Evolutionary conservation across 2,888 invertebrate species (phyloP).

Genomic region (Aleiodes leptofemur): DNA sequence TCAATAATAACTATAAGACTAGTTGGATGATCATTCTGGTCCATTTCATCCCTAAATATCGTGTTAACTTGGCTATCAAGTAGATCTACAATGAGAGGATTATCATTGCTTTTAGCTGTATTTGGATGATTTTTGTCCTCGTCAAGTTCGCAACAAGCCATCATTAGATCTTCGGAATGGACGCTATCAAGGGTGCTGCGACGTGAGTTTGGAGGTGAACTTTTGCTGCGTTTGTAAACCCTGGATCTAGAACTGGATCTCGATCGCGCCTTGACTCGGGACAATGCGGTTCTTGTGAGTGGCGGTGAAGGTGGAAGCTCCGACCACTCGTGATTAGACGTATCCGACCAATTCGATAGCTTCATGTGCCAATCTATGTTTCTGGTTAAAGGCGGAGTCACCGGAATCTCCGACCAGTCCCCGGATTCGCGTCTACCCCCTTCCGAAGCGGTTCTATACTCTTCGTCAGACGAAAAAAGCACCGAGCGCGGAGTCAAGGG

Average conservation of each 20-base stretch:
- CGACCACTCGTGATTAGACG: constrained; percentile 70
- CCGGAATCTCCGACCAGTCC: constrained; percentile 86
- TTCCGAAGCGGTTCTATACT: constrained; percentile 91
- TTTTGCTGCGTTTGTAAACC: constrained; percentile 79
- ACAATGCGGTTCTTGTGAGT: constrained; percentile 79
- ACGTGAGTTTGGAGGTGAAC: constrained; percentile 80
- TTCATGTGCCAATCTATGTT: constrained; percentile 66
- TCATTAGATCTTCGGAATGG: constrained; percentile 78
- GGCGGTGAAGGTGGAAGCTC: constrained; percentile 82
- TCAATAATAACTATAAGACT: constrained; percentile 76
- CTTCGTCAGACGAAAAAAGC: constrained; percentile 90
- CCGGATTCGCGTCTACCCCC: constrained; percentile 87
- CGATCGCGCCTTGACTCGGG: constrained; percentile 81
- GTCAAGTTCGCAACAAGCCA: constrained; percentile 76
- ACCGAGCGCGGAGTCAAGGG: constrained; percentile 82
- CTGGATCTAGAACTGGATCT: constrained; percentile 76
- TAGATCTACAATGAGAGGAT: constrained; percentile 69
- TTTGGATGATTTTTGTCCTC: constrained; percentile 75
- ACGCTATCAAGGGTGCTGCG: constrained; percentile 82
- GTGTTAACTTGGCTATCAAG: constrained; percentile 68
- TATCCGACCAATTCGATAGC: constrained; percentile 66
- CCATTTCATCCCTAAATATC: constrained; percentile 65
- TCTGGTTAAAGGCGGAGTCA: constrained; percentile 76
- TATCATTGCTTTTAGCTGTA: constrained; percentile 63
- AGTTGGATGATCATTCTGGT: constrained; percentile 69